Base-by-base conservation (phyloP, 1,140 invertebrate genomes). In the Olivierus martensii region DNA sequence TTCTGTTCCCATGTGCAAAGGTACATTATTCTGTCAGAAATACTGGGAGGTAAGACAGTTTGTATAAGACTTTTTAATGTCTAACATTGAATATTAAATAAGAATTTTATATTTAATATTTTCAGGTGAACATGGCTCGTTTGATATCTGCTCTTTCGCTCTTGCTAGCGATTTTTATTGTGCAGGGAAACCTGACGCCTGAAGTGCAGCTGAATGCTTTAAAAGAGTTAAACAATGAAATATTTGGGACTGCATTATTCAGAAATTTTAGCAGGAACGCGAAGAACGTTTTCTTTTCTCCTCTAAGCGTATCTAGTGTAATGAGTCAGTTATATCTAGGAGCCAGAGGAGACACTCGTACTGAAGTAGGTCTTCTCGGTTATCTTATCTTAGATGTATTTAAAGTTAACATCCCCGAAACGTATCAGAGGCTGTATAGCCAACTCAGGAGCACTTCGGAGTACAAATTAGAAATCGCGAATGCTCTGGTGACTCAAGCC, bases 261-360 rank as follows among this genome's bases (percentile, higher is more conserved):
- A 43, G 39, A 38, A 6, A 35, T 3, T 19, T 54, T 12, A 28
- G 42, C 6, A 39, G 48, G 28, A 44, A 51, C 28, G 19, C 34
- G 0, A 17, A n/a, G 5, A 48, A 56, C 35, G 34, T 56, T 6
- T 56, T 51, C 11, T 52, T 61, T 39, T 62, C 61, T 12, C 58
- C 61, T 3, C 50, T 62, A 15, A 54, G 52, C 12, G 15, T 62
- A 14, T 46, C 50, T 3, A 44, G 49, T 42, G 54, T 55, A 7
- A 21, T 62, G n/a, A 36, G 46, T 14, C 62, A 60, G 61, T 14
- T 51, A n/a, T 51, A 45, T 21, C 38, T 42, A n/a, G 61, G 61
- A 15, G 48, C 55, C 12, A 17, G 46, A 15, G 51, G 50, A 7
- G 19, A 51, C 17, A 61, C 55, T 14, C 48, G 55, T 15, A n/a